Percentiles rank a stretch among this genome's conserved stretches.
Evolutionary conservation across 2,113 vertebrate genomes (phyloP).

Genomic region (Aptenodytes forsteri): DNA sequence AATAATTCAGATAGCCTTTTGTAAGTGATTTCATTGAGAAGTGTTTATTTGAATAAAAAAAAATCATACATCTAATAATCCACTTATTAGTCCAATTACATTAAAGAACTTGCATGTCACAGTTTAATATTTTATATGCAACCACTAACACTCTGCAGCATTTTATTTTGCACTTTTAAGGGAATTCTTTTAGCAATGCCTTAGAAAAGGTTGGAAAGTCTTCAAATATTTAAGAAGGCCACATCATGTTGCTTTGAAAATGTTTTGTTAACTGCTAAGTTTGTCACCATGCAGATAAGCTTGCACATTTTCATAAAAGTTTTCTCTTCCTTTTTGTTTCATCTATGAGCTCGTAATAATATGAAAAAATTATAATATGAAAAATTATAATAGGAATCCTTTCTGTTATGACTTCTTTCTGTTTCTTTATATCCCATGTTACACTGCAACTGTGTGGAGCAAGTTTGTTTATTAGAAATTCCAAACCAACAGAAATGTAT

Average conservation of each 20-base stretch:
- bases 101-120: neutral
- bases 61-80: neutral
- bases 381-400: neutral
- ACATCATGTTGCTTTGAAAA: neutral
- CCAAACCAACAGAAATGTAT: neutral
- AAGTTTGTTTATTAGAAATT: neutral
- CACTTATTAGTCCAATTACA: neutral
- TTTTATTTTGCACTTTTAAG: neutral
- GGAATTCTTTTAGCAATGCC: neutral
- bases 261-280: neutral
- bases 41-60: neutral
- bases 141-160: neutral
- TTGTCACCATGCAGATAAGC: neutral
- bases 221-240: neutral
- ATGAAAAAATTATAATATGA: neutral
- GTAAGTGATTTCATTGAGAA: neutral
- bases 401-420: neutral
- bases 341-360: neutral
- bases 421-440: neutral
- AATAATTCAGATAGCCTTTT: neutral
- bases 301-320: neutral
- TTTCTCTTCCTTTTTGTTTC: neutral
- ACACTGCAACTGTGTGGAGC: neutral
- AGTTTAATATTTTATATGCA: neutral
- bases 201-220: neutral